A percentile compares a stretch with the other conserved stretches of the same genome.
These are phyloP conservation scores for Altica lythri DNA, from an alignment of 2,888 invertebrate genomes.

Conservation along the genomic window DNA sequence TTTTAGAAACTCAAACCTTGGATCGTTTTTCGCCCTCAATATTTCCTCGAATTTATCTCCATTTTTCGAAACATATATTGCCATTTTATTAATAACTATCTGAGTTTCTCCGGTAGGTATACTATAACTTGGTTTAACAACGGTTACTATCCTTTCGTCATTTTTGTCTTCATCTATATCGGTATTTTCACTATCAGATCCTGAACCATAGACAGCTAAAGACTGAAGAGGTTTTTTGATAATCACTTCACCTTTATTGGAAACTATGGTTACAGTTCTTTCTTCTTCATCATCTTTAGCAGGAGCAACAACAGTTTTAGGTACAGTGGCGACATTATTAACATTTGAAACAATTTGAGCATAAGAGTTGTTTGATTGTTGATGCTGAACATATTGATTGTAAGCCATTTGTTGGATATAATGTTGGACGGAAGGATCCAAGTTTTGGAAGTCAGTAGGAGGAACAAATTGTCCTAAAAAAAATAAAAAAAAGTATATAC, in stretches of 20 bases:
- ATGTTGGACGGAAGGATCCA: constrained; percentile 45
- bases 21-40: constrained; percentile 81
- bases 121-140: constrained; percentile 46
- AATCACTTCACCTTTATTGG: constrained; percentile 28
- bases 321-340: constrained; percentile 43
- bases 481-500: too few relatives aligned
- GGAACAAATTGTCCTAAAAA: constrained; percentile 38
- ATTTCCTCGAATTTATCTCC: constrained; percentile 92
- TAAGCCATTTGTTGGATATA: constrained; percentile 51
- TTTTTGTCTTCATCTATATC: constrained; percentile 38
- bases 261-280: constrained; percentile 17
- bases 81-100: constrained; percentile 94
- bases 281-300: constrained; percentile 9
- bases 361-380: constrained; percentile 46
- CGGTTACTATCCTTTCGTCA: constrained; percentile 31
- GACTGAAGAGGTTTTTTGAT: constrained; percentile 44
- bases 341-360: constrained; percentile 55
- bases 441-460: constrained; percentile 41
- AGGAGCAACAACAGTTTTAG: constrained; percentile 24
- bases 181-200: constrained; percentile 47
- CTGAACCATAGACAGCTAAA: constrained; percentile 51
- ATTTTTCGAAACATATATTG: constrained; percentile 93
- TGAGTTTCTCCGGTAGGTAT: constrained; percentile 82
- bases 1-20: constrained; percentile 85
- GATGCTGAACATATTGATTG: constrained; percentile 49